Evolutionary conservation across 2,797 vertebrate species (phyloP).

Genomic region (Thamnophis elegans): DNA sequence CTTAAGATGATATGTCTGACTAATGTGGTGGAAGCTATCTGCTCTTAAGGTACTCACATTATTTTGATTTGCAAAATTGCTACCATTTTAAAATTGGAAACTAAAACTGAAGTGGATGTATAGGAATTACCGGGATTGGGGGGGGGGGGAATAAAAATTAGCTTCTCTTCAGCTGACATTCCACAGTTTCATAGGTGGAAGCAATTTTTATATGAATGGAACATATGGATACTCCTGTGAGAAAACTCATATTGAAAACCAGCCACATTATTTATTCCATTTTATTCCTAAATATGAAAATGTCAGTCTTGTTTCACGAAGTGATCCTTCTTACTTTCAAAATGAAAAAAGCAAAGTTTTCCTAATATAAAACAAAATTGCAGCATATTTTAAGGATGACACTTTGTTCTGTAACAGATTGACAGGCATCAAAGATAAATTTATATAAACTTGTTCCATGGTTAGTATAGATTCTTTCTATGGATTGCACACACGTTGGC

Average conservation of each 20-base stretch:
- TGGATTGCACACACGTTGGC: not conserved
- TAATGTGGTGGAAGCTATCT: not conserved
- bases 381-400: not conserved
- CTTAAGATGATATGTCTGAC: not conserved
- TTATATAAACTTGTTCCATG: not conserved
- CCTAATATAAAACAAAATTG: not conserved
- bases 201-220: not conserved
- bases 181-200: not conserved
- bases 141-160: not conserved
- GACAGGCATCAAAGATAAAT: not conserved
- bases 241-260: not conserved
- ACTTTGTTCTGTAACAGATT: not conserved
- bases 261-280: not conserved
- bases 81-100: not conserved
- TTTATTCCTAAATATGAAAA: not conserved
- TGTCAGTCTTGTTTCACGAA: not conserved
- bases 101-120: not conserved
- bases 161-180: not conserved
- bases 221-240: not conserved
- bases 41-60: not conserved
- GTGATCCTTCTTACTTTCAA: not conserved
- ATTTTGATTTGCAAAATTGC: not conserved
- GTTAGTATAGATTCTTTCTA: not conserved
- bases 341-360: not conserved
- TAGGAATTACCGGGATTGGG: not conserved